phyloP scores from a whole-genome alignment of 2,797 vertebrate genomes.

The Gadopsis marmoratus region DNA sequence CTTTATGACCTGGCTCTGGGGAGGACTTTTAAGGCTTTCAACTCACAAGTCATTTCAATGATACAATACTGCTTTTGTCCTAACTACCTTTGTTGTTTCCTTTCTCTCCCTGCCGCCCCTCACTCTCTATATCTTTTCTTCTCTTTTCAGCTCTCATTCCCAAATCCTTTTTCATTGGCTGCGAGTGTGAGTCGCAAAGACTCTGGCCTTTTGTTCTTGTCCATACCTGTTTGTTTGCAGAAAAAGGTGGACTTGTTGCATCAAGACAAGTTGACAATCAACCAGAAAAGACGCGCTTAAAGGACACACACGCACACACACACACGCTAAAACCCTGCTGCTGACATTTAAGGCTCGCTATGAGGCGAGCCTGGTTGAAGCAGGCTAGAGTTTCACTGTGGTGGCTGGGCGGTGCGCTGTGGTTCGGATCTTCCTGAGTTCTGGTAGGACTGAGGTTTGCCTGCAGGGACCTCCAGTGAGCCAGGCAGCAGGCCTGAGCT shows the following conservation, averaged over 20 bases:
- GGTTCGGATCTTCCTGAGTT: slow-evolving; percentile 75
- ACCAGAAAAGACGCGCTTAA: slow-evolving; percentile 41
- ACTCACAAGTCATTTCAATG: slow-evolving; percentile 86
- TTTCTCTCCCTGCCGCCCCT: slow-evolving; percentile 55
- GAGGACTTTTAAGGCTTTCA: slow-evolving; percentile 88
- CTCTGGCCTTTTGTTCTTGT: slow-evolving; percentile 43
- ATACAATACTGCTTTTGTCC: slow-evolving; percentile 90
- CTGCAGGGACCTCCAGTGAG: slow-evolving; percentile 78
- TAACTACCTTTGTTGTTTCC: slow-evolving; percentile 82
- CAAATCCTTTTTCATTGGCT: slow-evolving; percentile 51
- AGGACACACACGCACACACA: slow-evolving; percentile 47
- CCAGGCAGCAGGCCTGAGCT: slow-evolving; percentile 76
- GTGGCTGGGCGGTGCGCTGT: slow-evolving; percentile 73
- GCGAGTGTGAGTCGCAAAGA: slow-evolving; percentile 47
- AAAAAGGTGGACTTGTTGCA: slow-evolving; percentile 72
- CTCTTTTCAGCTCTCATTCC: slow-evolving; percentile 59
- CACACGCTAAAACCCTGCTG: slow-evolving; percentile 45
- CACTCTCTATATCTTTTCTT: slow-evolving; percentile 53
- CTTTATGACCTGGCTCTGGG: slow-evolving; percentile 86
- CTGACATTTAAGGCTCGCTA: slow-evolving; percentile 64
- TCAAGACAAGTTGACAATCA: slow-evolving; percentile 57
- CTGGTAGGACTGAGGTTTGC: slow-evolving; percentile 80
- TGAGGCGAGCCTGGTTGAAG: slow-evolving; percentile 64
- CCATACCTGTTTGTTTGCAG: slow-evolving; percentile 69
- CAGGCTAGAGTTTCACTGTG: slow-evolving; percentile 75